These are phyloP conservation scores for Cepaea hortensis DNA, from an alignment of 2,888 invertebrate genomes.

Conservation along the genomic window DNA sequence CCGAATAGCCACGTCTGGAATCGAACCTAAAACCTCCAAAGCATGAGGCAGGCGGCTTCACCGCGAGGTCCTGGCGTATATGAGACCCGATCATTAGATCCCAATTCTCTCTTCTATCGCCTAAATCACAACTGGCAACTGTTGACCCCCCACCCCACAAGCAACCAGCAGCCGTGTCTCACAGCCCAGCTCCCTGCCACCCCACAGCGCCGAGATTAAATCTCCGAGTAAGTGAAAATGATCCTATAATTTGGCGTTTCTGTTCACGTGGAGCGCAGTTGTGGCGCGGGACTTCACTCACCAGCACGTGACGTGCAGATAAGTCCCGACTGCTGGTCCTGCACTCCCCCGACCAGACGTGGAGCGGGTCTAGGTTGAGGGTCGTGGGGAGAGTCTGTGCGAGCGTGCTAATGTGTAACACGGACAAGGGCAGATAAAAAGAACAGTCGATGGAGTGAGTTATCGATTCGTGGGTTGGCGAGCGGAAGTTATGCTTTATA, in stretches of 20 bases:
- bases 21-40: too few species aligned
- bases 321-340: background rate
- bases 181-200: background rate
- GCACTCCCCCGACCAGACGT: too few species aligned
- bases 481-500: too few species aligned
- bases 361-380: background rate
- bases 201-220: slow-evolving; percentile 20
- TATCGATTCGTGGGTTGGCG: background rate
- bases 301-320: slow-evolving; percentile 7
- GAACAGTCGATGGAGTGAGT: background rate
- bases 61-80: too few species aligned
- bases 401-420: background rate
- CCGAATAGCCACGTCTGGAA: too few species aligned
- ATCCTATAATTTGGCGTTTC: slow-evolving; percentile 28
- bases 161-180: too few species aligned
- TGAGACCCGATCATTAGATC: too few species aligned
- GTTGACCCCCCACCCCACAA: too few species aligned
- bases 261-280: slow-evolving; percentile 28
- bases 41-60: too few species aligned
- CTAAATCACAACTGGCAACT: too few species aligned
- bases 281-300: slow-evolving; percentile 12
- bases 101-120: too few species aligned
- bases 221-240: slow-evolving; percentile 35
- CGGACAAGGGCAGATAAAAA: background rate
- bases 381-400: too few species aligned